A percentile compares a stretch with the other conserved stretches of the same genome.
phyloP scores from a whole-genome alignment of 2,113 vertebrate species.

The Chunga burmeisteri region DNA sequence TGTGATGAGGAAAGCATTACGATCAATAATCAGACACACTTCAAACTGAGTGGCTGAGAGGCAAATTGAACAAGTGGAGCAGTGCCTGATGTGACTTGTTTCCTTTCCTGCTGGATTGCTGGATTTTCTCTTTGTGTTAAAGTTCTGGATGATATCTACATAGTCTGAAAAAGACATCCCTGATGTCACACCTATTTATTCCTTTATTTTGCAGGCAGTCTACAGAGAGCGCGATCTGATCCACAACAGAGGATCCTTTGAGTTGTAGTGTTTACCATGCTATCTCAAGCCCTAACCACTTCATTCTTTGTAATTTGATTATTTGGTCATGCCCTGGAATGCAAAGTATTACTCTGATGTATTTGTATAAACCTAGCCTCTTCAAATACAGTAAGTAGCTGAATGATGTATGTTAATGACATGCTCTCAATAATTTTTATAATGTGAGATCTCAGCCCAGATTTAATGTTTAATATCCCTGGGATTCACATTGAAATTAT shows the following conservation, averaged over 20 bases:
- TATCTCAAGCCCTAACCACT: constrained; percentile 54
- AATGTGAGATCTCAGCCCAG: constrained; percentile 75
- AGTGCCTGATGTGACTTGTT: not conserved
- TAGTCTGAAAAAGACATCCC: constrained; percentile 59
- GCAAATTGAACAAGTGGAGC: constrained; percentile 33
- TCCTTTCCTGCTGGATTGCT: constrained; percentile 62
- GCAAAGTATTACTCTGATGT: constrained; percentile 72
- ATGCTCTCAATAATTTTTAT: constrained; percentile 75
- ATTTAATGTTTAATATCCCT: constrained; percentile 75
- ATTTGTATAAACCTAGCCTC: constrained; percentile 68
- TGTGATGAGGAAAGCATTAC: not conserved
- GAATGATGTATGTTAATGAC: constrained; percentile 78
- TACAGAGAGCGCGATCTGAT: constrained; percentile 10
- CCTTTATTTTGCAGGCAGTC: constrained; percentile 44
- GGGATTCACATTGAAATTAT: constrained; percentile 76
- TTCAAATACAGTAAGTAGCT: constrained; percentile 69
- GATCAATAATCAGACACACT: not conserved
- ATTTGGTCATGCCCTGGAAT: constrained; percentile 75
- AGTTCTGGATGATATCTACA: constrained; percentile 59
- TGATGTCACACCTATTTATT: constrained; percentile 38
- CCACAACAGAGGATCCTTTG: constrained; percentile 41
- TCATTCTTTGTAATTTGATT: constrained; percentile 71
- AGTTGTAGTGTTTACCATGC: constrained; percentile 51
- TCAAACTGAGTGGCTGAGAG: constrained; percentile 28
- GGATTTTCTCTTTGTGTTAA: constrained; percentile 55